These are phyloP conservation scores for Theonella swinhoei DNA, from an alignment of 37 sponge, comb jelly and placozoan genomes.

Conservation along the genomic window DNA sequence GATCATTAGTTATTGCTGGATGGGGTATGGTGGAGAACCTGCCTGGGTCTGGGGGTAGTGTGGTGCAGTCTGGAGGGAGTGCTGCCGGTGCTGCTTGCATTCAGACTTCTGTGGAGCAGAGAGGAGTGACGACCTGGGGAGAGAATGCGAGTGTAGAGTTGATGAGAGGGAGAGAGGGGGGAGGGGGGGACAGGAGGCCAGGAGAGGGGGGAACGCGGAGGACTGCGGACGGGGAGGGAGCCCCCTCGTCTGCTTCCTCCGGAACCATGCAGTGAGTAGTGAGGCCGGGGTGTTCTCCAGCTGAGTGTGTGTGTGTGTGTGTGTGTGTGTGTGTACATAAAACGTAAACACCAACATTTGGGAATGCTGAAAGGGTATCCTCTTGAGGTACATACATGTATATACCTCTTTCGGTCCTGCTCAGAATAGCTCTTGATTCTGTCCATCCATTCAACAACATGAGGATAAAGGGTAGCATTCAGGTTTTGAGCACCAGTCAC, in stretches of 20 bases:
- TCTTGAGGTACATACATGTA: too few species aligned
- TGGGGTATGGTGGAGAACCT: too few species aligned
- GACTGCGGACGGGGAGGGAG: neutral
- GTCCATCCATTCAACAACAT: neutral
- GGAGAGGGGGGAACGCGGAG: neutral
- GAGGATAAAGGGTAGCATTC: neutral
- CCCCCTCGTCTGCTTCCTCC: neutral
- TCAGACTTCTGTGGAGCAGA: neutral
- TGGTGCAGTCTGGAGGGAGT: neutral
- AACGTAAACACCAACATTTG: too few species aligned
- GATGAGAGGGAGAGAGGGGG: neutral
- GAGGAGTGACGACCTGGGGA: slow-evolving; percentile 1
- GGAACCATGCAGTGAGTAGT: neutral
- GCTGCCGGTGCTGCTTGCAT: neutral
- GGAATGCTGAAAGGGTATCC: too few species aligned
- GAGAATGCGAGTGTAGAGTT: neutral
- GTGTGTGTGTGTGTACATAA: too few species aligned
- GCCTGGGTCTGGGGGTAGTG: neutral
- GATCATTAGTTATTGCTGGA: too few species aligned
- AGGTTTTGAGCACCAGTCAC: neutral
- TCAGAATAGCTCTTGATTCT: neutral
- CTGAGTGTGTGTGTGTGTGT: neutral
- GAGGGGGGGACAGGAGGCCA: neutral
- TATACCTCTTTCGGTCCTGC: neutral
- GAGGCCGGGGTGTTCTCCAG: neutral